Evolutionary conservation across 2,797 vertebrate genomes (phyloP), one percentile per base, ranked within the genome.

Genomic region (Pelochelys cantorii): DNA sequence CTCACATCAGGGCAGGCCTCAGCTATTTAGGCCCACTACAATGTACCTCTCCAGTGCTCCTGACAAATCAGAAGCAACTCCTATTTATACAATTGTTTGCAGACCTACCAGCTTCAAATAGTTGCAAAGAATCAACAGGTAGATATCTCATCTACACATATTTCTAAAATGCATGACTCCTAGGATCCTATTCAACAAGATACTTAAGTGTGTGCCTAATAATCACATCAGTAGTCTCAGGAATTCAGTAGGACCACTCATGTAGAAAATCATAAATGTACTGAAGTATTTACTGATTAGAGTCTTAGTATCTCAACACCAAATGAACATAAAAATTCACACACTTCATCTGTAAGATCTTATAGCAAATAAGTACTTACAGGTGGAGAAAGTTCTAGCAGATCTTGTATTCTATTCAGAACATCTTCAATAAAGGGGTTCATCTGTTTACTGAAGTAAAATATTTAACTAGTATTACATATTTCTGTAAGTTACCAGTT

Each of bases 391-490:
- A 99, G 98, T 48, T 99, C 98, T 92, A 99, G 97, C 89, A 99
- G 98, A 97, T 99, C 99, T 97, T 99, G 99, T 98, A 99, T 99
- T 97, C 98, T 97, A 91, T 98, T 99, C 96, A 99, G 97, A 97
- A 99, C 99, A 97, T 99, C 99, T 97, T 99, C 99, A 74, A 99
- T 98, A 95, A 99, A 99, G 48, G 99, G 97, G 88, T 98, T 99
- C 99, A 99, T 99, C 97, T 99, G 99, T 98, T 99, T 99, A 97
- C 99, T 99, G 97, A 96, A 81, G 27, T 91, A 95, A 97, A 85
- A 97, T 29, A 97, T 80, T 34, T 74, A 94, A 25, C 6, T 71
- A 87, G 88, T 9, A 54, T 17, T 91, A 90, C 14, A 25, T 56
- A 92, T 84, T 13, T 55, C 54, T 0, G 75, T 5, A 80, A 31